Evolutionary conservation across 2,113 vertebrate species (phyloP), one percentile per base, ranked within the genome.

Genomic region (Andinoacara biseriatus): DNA sequence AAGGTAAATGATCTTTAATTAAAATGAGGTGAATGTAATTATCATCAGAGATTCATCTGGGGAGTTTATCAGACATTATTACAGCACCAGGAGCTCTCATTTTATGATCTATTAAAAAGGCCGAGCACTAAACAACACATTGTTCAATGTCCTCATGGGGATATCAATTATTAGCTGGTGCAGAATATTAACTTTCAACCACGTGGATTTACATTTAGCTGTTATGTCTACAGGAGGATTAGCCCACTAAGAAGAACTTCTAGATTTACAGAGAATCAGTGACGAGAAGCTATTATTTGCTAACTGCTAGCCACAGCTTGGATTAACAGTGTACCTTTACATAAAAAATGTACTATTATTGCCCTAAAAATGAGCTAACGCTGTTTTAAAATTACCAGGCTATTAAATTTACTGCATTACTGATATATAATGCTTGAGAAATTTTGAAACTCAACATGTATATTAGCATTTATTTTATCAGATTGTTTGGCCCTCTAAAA

Each of bases 11-110:
- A 80, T 84, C 60, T 78, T 74, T 62, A 54, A 87, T 78, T 78
- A 82, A 80, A 81, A 43, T 10, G 1, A 43, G 54, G 10, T 20
- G 14, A 46, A 54, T 56, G 76, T 15, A 69, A 52, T 81, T 78
- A 81, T 62, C 24, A 82, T 58, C 35, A 38, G 52, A 78, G 72
- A 61, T 40, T 74, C 40, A 72, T 80, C 52, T 57, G 26, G 1
- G 33, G n/a, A 65, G 10, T 78, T 82, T 63, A 63, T 79, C 18
- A 63, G 31, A 46, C 22, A 20, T 72, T 9, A 61, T 89, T 80
- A 56, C 14, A 14, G 52, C 18, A 77, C 2, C 40, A 60, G 31
- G 14, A 54, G 72, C 49, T 43, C 11, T 46, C 13, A 62, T 15
- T 18, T 46, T 60, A 24, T 49, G 61, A 58, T 24, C 46, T 57